Conservation (phyloP, 1,140 invertebrate genomes). For the Sitobion miscanthi region DNA sequence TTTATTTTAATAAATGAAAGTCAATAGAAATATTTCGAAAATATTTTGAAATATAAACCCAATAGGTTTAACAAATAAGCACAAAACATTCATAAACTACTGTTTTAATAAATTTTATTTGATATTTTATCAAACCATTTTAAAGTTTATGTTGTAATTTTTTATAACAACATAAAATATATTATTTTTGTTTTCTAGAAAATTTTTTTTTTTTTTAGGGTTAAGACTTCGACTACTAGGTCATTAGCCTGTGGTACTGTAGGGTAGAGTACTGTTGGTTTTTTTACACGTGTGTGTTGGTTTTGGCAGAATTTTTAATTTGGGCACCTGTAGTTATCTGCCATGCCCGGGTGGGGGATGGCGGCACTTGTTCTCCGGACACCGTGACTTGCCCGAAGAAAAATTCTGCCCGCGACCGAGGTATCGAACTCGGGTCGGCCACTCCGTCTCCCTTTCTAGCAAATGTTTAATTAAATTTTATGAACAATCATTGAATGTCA, state of each 20-base stretch:
- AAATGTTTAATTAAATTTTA: background rate
- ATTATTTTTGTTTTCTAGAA: background rate
- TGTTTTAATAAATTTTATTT: background rate
- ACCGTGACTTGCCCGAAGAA: too few species aligned
- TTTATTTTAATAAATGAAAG: background rate
- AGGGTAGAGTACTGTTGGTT: too few species aligned
- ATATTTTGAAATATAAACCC: background rate
- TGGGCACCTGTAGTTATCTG: too few species aligned
- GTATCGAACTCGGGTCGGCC: too few species aligned
- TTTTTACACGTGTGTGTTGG: too few species aligned
- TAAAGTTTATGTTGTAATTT: too few species aligned
- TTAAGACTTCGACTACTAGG: too few species aligned
- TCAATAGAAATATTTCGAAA: background rate
- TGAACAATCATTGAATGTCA: background rate
- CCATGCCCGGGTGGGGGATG: too few species aligned
- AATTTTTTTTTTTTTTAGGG: background rate
- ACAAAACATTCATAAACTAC: background rate
- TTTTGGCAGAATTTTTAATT: too few species aligned
- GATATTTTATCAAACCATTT: background rate
- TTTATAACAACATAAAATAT: background rate
- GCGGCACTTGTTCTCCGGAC: too few species aligned
- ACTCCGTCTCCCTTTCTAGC: background rate
- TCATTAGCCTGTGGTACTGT: too few species aligned
- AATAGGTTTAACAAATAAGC: background rate
- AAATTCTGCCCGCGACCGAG: too few species aligned